A percentile compares a stretch with the other conserved stretches of the same genome.
phyloP scores from a whole-genome alignment of 2,888 invertebrate species.

The Rotaria macrura region DNA sequence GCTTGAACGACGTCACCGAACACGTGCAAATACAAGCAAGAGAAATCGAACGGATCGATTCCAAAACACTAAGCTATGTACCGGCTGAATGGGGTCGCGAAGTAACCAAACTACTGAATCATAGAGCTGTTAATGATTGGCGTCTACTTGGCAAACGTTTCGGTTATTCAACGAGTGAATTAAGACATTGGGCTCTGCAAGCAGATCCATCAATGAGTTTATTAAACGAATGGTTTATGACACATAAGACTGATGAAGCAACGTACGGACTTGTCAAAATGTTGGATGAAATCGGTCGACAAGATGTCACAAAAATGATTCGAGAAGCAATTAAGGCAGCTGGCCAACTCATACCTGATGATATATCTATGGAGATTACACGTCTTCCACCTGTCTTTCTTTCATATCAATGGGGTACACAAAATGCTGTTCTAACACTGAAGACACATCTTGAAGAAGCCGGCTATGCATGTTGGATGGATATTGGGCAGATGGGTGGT shows the following conservation, averaged over 20 bases:
- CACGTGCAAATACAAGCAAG: not conserved
- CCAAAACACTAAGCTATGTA: conserved; percentile 44
- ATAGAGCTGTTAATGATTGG: conserved; percentile 42
- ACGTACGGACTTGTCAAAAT: conserved; percentile 40
- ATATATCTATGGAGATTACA: not conserved
- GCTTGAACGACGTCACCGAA: not conserved
- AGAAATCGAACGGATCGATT: not conserved
- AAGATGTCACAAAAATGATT: conserved; percentile 42
- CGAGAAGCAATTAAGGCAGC: conserved; percentile 42
- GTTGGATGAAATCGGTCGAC: conserved; percentile 43
- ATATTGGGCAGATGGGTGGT: conserved; percentile 48
- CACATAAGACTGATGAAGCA: conserved; percentile 44
- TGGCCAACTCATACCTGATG: conserved; percentile 29
- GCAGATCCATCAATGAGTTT: conserved; percentile 45
- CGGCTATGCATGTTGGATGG: conserved; percentile 45
- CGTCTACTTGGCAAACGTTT: conserved; percentile 42
- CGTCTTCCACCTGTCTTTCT: conserved; percentile 38
- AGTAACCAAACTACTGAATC: conserved; percentile 42
- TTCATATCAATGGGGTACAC: conserved; percentile 45
- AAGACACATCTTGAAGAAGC: conserved; percentile 39
- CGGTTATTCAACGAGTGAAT: conserved; percentile 44
- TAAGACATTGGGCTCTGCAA: conserved; percentile 44
- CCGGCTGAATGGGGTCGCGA: conserved; percentile 44
- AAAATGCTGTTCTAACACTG: conserved; percentile 41
- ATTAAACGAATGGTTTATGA: conserved; percentile 47